phyloP scores from a whole-genome alignment of 2,888 invertebrate genomes.

The Dyspetes luteomarginatus region DNA sequence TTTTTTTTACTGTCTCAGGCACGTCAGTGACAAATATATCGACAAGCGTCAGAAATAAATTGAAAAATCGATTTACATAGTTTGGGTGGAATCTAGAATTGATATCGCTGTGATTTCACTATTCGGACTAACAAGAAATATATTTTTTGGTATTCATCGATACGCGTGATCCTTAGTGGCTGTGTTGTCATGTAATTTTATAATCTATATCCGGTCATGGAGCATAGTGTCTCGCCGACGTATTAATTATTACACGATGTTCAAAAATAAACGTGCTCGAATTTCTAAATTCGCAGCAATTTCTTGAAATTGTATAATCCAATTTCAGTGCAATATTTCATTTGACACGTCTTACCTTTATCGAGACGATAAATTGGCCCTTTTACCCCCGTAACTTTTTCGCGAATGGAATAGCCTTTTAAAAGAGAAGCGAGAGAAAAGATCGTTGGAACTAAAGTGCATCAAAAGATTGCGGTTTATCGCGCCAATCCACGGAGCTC shows the following conservation, averaged over 20 bases:
- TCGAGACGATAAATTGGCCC: constrained; percentile 17
- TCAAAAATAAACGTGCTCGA: neutral
- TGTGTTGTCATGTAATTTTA: too few species aligned
- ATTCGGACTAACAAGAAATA: too few species aligned
- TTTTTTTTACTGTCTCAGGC: too few species aligned
- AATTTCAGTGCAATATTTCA: neutral
- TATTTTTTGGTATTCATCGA: too few species aligned
- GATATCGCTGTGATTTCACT: too few species aligned
- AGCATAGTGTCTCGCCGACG: neutral
- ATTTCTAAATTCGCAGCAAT: neutral
- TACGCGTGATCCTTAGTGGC: too few species aligned
- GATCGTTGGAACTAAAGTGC: constrained; percentile 43
- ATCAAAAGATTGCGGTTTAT: constrained; percentile 65
- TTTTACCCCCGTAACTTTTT: constrained; percentile 13
- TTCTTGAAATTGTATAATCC: neutral
- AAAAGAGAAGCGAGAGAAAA: constrained; percentile 12
- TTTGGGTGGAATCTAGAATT: too few species aligned
- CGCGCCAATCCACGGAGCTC: constrained; percentile 51
- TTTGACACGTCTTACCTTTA: constrained; percentile 7
- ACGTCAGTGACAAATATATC: too few species aligned
- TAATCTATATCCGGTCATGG: too few species aligned
- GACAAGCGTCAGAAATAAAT: too few species aligned
- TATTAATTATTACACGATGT: neutral
- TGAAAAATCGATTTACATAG: too few species aligned
- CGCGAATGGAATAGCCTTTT: neutral